Conservation (phyloP, 2,113 vertebrate genomes). For the Tenebrosternarchus preto region DNA sequence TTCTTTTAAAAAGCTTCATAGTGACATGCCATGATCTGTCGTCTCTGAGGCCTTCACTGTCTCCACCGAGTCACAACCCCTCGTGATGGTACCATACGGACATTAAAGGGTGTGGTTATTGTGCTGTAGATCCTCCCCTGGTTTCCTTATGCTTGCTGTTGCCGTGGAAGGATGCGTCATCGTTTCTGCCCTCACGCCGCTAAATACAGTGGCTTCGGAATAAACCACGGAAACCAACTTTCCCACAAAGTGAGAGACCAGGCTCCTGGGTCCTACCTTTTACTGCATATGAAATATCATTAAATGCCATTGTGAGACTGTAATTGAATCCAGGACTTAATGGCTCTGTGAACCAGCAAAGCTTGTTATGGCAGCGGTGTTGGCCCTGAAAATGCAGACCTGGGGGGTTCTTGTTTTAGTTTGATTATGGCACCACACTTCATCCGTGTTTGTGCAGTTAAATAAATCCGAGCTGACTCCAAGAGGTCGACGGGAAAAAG, state of each 20-base stretch:
- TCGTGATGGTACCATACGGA: constrained; percentile 1
- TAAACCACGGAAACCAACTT: constrained; percentile 37
- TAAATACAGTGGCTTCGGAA: constrained; percentile 47
- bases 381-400: not conserved
- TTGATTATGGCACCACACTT: not conserved
- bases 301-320: constrained; percentile 10
- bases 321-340: constrained; percentile 37
- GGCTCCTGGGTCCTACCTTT: constrained; percentile 31
- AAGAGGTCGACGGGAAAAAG: no score
- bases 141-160: constrained; percentile 34
- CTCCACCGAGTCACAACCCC: constrained; percentile 51
- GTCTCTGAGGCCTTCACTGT: constrained; percentile 43
- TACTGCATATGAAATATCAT: constrained; percentile 39
- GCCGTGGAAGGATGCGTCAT: constrained; percentile 49
- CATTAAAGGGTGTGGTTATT: constrained; percentile 57
- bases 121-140: constrained; percentile 46
- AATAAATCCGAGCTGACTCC: no score
- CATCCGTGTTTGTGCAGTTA: not conserved
- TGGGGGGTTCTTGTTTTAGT: not conserved
- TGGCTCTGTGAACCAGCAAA: constrained; percentile 31
- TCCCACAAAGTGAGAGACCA: constrained; percentile 42
- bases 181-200: constrained; percentile 48
- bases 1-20: not conserved
- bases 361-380: constrained; percentile 5
- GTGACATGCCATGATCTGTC: constrained; percentile 4